Evolutionary conservation across 2,113 vertebrate genomes (phyloP), one percentile per base, ranked within the genome.

Genomic region (Neodon shergylaensis): DNA sequence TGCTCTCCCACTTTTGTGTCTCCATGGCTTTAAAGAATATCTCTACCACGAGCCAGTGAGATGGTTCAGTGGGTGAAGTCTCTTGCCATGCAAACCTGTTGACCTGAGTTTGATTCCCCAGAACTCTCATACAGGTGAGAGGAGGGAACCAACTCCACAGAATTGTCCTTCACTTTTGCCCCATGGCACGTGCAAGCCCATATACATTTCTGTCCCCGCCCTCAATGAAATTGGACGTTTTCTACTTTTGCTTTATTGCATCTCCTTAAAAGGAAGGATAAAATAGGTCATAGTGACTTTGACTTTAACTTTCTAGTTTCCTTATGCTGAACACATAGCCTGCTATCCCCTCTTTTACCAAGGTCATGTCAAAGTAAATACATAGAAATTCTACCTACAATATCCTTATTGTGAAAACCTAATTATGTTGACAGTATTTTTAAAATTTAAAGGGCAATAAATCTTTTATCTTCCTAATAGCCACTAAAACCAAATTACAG

Each of bases 231-330:
- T 61, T n/a, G 24, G 31, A 19, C 3, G 17, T 90, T 78, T 95
- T 93, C 54, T 81, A 76, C 16, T 85, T 91, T 88, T 42, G 42
- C 28, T 21, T 88, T 74, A 93, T 66, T 28, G 42, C 24, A 90
- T 81, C 92, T 93, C 31, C 81, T 92, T 87, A 96, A 95, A 79
- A 85, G 82, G 47, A 92, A 96, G 78, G 68, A 88, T 65, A 86
- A 96, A 54, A 92, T 83, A 88, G 42, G 26, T 65, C 17, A 79
- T 74, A 95, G 49, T 92, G 86, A 79, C 83, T 79, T 90, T 92
- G 63, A 73, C 19, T 94, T 1, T 77, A 82, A 58, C 31, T 42
- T 86, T 93, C 21, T 36, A n/a, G 42, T 90, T 90, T 90, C 44
- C 81, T 96, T 8, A n/a, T 52, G 14, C 16, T 90, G 68, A 87